Conservation (phyloP, 2,113 vertebrate species). For the Heliornis fulica region DNA sequence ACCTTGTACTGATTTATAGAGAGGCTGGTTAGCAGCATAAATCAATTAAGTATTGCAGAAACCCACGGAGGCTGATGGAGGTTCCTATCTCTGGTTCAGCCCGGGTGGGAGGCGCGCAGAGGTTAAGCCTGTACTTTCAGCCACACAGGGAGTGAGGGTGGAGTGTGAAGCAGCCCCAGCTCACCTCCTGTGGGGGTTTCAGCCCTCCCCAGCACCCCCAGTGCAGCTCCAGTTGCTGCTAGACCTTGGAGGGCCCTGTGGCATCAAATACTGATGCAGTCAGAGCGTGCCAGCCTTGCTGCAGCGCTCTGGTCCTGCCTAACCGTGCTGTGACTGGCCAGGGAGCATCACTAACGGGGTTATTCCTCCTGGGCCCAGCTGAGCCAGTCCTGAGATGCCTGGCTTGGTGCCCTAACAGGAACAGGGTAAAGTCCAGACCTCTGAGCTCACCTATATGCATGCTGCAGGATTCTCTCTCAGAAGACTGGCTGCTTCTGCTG, state of each 20-base stretch:
- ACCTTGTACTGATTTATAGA: slow-evolving; percentile 28
- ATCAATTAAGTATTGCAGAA: slow-evolving; percentile 3
- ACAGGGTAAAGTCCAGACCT: neutral
- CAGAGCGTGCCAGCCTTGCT: neutral
- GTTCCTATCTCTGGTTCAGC: neutral
- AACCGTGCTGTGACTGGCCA: neutral
- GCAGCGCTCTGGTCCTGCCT: accelerated
- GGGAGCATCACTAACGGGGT: accelerated
- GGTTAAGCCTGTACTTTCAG: neutral
- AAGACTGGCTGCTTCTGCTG: neutral
- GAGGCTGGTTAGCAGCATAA: neutral
- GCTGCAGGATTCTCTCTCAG: neutral
- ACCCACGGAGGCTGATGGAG: neutral
- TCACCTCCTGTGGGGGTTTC: neutral
- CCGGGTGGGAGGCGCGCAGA: neutral
- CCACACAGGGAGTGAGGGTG: neutral
- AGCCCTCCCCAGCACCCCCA: neutral
- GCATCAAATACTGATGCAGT: neutral
- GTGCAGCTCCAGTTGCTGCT: neutral
- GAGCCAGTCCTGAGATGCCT: neutral
- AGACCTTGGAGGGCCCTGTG: neutral
- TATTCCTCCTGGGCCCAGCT: neutral
- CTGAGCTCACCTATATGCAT: neutral
- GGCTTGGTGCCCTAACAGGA: neutral
- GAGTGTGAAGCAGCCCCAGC: accelerated